Percentiles rank a stretch among this genome's conserved stretches.
Evolutionary conservation across 2,888 invertebrate genomes (phyloP).

Genomic region (Orthosia cruda): DNA sequence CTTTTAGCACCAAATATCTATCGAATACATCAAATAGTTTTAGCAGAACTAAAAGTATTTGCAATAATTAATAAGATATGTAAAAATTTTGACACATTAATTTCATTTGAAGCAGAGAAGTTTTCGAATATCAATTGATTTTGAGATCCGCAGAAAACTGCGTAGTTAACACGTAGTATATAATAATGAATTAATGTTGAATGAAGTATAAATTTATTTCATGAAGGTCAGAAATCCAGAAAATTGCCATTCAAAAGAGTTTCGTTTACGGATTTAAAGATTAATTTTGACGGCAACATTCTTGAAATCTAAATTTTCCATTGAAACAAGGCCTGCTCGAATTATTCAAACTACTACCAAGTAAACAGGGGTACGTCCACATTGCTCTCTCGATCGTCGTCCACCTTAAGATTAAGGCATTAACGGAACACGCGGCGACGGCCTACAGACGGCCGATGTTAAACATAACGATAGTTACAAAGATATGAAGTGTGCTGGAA

Average conservation of each 20-base stretch:
- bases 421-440: slow-evolving; percentile 82
- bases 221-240: no score
- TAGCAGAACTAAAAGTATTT: no score
- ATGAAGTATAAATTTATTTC: no score
- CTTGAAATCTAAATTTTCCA: no score
- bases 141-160: background rate
- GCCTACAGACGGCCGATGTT: slow-evolving; percentile 74
- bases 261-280: no score
- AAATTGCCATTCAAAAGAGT: no score
- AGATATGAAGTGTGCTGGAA: slow-evolving; percentile 56
- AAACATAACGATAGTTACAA: slow-evolving; percentile 69
- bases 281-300: no score
- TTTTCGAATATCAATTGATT: background rate
- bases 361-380: slow-evolving; percentile 72
- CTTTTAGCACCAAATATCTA: no score
- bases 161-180: background rate
- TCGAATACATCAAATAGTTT: no score
- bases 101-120: background rate
- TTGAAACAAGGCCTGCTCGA: background rate
- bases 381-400: slow-evolving; percentile 74
- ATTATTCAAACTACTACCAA: background rate
- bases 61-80: background rate
- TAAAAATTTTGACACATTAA: background rate
- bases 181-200: background rate
- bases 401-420: slow-evolving; percentile 91